These are phyloP conservation scores for Nyleta sp. DNA, from an alignment of 2,888 invertebrate species.

Conservation along the genomic window DNA sequence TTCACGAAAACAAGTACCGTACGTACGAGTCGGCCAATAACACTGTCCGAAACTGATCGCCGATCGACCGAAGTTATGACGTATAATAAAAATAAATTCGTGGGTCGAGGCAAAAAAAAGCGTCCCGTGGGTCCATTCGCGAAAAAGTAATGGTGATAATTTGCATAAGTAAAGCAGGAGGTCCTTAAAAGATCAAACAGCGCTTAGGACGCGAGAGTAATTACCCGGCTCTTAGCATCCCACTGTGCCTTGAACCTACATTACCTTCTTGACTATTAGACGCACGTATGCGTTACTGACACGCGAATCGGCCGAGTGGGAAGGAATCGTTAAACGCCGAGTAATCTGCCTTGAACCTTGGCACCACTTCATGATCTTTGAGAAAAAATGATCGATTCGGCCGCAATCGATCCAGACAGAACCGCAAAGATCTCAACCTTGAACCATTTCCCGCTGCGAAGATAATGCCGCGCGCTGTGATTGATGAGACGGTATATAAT, in stretches of 20 bases:
- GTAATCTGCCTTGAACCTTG: constrained; percentile 77
- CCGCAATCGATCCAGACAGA: constrained; percentile 42
- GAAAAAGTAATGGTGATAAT: constrained; percentile 18
- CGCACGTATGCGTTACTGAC: constrained; percentile 68
- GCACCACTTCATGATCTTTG: constrained; percentile 65
- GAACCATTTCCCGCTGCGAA: constrained; percentile 71
- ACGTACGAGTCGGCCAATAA: constrained; percentile 9
- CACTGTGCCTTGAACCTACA: constrained; percentile 59
- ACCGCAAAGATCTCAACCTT: constrained; percentile 65
- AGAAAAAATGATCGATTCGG: constrained; percentile 61
- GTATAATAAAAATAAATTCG: constrained; percentile 12
- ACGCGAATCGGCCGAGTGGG: constrained; percentile 71
- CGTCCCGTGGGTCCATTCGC: not conserved
- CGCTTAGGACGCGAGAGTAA: constrained; percentile 51
- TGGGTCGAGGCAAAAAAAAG: not conserved
- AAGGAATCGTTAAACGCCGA: constrained; percentile 71
- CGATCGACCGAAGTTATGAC: constrained; percentile 15
- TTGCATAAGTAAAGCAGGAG: constrained; percentile 31
- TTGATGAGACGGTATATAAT: constrained; percentile 36
- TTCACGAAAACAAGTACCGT: constrained; percentile 14
- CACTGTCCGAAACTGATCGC: not conserved
- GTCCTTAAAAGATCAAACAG: constrained; percentile 43
- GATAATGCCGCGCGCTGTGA: constrained; percentile 34
- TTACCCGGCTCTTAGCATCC: constrained; percentile 53
- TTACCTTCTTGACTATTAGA: constrained; percentile 59